These are phyloP conservation scores for Brachionichthys hirsutus DNA, from an alignment of 2,113 vertebrate genomes.

Conservation along the genomic window DNA sequence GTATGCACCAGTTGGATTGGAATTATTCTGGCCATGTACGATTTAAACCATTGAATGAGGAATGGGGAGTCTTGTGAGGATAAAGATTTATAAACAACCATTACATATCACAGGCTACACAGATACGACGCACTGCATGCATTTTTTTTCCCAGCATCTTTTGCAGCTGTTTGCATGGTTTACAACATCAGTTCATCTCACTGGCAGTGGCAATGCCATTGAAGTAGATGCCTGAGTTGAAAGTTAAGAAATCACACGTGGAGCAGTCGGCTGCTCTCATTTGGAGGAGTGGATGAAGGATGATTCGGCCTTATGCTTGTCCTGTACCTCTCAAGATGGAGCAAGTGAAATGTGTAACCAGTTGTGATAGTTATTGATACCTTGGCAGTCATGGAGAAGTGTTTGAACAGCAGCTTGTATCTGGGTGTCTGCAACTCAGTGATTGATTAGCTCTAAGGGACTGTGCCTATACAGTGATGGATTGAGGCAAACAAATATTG, in stretches of 20 bases:
- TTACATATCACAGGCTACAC: conserved; percentile 31
- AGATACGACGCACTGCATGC: not conserved
- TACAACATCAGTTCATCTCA: not conserved
- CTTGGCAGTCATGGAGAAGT: not conserved
- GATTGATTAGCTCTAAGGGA: conserved; percentile 12
- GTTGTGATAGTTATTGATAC: not conserved
- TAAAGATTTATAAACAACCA: conserved; percentile 17
- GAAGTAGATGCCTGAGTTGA: not conserved
- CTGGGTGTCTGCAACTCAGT: not conserved
- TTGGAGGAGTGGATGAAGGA: not conserved
- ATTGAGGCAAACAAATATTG: not conserved
- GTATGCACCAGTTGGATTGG: conserved; percentile 9
- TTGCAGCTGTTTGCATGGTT: not conserved
- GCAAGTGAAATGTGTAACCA: not conserved
- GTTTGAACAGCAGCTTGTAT: not conserved
- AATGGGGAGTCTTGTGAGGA: not conserved
- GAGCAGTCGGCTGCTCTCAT: not conserved
- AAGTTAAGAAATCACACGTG: not conserved
- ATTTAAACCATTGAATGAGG: conserved; percentile 9
- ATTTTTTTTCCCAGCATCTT: not conserved
- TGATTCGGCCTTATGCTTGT: not conserved
- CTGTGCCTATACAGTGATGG: not conserved
- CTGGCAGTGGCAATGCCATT: not conserved
- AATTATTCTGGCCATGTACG: conserved; percentile 10
- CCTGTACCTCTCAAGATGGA: not conserved